Percentiles rank a stretch among this genome's conserved stretches.
These are phyloP conservation scores for Eucidaris tribuloides DNA, from an alignment of 35 echinoderm and acorn worm species.

Conservation along the genomic window DNA sequence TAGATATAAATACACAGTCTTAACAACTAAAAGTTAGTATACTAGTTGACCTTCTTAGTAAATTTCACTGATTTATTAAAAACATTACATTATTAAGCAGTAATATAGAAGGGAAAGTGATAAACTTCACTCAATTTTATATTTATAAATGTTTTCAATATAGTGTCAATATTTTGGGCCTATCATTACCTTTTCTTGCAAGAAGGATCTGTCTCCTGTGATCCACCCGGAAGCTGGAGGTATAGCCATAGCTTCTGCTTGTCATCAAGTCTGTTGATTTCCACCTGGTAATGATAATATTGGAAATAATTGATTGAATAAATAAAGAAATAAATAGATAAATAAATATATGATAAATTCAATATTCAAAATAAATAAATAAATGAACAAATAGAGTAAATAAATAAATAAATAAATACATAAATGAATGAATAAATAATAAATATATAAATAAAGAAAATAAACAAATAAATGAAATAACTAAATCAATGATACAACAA, in stretches of 20 bases:
- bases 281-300: slow-evolving; percentile 2
- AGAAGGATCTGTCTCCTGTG: slow-evolving; percentile 3
- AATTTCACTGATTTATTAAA: neutral
- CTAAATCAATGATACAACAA: no score
- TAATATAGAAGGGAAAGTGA: neutral
- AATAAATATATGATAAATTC: no score
- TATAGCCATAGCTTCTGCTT: slow-evolving; percentile 62
- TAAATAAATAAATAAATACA: neutral
- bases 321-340: neutral
- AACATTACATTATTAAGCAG: neutral
- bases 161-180: neutral
- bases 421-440: no score
- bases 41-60: neutral
- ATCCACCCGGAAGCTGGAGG: slow-evolving; percentile 46
- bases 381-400: neutral
- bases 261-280: slow-evolving; percentile 57
- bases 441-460: no score
- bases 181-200: slow-evolving; percentile 43
- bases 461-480: no score
- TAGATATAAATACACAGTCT: no score
- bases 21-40: no score
- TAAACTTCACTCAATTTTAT: neutral
- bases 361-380: neutral
- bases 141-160: neutral
- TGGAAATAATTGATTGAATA: neutral